A percentile compares a stretch with the other conserved stretches of the same genome.
phyloP scores from a whole-genome alignment of 2,113 vertebrate species.

The Chloropsis cyanopogon region DNA sequence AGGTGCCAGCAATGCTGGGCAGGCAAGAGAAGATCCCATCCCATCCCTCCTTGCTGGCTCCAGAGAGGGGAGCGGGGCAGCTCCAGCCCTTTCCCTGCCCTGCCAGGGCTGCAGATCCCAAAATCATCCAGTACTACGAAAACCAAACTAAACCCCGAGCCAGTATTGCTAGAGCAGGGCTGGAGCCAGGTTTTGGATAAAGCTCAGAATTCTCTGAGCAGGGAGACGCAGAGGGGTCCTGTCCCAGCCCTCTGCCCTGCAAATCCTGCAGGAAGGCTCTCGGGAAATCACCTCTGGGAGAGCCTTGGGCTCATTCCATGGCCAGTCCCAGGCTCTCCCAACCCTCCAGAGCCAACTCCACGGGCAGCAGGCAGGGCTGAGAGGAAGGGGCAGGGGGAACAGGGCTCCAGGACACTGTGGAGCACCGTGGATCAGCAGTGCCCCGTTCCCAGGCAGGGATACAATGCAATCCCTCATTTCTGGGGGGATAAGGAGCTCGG shows the following conservation, averaged over 20 bases:
- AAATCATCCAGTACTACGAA: not conserved
- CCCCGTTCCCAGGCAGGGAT: not conserved
- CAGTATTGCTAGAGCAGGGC: conserved; percentile 6
- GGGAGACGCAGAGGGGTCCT: not conserved
- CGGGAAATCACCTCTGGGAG: accelerated
- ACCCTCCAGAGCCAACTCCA: not conserved
- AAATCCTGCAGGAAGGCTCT: not conserved
- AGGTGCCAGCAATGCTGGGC: accelerated
- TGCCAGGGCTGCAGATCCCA: not conserved
- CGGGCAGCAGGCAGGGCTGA: not conserved
- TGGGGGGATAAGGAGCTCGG: not conserved
- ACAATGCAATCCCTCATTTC: not conserved
- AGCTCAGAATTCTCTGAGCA: accelerated
- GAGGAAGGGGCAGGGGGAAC: accelerated
- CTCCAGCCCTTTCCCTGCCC: not conserved
- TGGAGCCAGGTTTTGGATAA: not conserved
- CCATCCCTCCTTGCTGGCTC: accelerated
- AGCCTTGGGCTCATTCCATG: accelerated
- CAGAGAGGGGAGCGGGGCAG: not conserved
- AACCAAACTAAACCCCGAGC: not conserved
- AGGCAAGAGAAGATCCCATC: not conserved
- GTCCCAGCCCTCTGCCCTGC: not conserved
- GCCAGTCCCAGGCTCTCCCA: not conserved
- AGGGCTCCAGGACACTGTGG: not conserved
- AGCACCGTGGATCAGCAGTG: not conserved